Percentiles rank a stretch among this genome's conserved stretches.
Conservation (phyloP, 2,797 vertebrate species). For the Rhynchotus rufescens region DNA sequence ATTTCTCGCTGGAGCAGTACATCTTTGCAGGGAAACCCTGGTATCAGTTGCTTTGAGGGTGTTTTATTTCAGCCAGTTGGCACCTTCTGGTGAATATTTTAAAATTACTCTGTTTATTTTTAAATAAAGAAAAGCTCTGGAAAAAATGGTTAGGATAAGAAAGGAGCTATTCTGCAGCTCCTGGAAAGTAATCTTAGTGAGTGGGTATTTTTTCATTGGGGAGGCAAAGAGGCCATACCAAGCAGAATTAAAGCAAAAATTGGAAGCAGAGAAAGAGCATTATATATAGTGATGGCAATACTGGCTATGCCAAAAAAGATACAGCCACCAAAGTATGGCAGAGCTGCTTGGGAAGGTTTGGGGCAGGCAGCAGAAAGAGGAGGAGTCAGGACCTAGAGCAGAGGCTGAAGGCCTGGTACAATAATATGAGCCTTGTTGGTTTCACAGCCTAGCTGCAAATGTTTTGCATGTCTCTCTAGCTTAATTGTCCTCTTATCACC, state of each 20-base stretch:
- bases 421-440: background rate
- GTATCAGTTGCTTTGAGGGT: background rate
- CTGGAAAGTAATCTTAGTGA: background rate
- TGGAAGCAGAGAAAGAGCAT: background rate
- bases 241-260: background rate
- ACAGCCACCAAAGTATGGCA: background rate
- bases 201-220: background rate
- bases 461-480: background rate
- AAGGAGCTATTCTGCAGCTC: background rate
- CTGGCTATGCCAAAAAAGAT: background rate
- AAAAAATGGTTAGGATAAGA: background rate
- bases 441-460: background rate
- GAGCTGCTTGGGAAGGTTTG: background rate
- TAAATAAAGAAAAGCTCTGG: background rate
- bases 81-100: background rate
- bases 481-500: background rate
- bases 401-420: background rate
- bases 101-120: background rate
- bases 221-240: background rate
- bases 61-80: background rate
- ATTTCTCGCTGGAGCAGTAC: background rate
- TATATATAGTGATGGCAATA: background rate
- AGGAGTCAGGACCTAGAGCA: background rate
- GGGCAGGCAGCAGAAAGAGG: background rate
- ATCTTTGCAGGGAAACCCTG: background rate